Evolutionary conservation across 2,888 invertebrate species (phyloP).

Genomic region (Aphodius granarius): DNA sequence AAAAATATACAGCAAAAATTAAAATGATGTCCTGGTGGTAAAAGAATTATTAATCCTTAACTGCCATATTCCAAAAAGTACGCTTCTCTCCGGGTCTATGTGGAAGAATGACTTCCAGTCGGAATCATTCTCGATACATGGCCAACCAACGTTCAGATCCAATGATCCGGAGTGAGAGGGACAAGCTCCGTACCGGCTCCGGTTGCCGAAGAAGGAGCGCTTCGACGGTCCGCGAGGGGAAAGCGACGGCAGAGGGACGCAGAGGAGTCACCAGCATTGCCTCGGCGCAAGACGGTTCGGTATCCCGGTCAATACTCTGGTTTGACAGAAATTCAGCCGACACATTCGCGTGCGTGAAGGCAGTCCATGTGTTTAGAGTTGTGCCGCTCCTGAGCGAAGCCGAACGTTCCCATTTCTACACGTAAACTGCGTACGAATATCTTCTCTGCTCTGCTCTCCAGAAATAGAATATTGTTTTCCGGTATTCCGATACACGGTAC

Average conservation of each 20-base stretch:
- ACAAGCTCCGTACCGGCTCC: neutral
- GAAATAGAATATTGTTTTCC: neutral
- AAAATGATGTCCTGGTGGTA: too few species aligned
- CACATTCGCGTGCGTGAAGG: slow-evolving; percentile 33
- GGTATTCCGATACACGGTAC: neutral
- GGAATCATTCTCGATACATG: neutral
- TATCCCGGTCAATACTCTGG: slow-evolving; percentile 38
- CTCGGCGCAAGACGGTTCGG: slow-evolving; percentile 35
- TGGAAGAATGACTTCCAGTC: neutral
- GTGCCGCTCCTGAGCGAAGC: slow-evolving; percentile 18
- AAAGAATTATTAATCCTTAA: too few species aligned
- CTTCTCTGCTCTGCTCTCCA: too few species aligned
- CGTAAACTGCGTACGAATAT: slow-evolving; percentile 2
- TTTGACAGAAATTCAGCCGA: slow-evolving; percentile 27
- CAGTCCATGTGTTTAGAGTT: neutral
- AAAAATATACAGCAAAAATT: too few species aligned
- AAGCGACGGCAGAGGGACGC: slow-evolving; percentile 31
- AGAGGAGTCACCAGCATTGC: slow-evolving; percentile 18
- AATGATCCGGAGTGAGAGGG: neutral
- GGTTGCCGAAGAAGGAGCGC: neutral
- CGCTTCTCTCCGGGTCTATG: too few species aligned
- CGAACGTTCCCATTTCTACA: slow-evolving; percentile 4
- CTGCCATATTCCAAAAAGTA: too few species aligned
- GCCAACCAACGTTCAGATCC: neutral
- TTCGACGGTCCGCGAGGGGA: neutral